Evolutionary conservation across 2,888 invertebrate genomes (phyloP), one percentile per base, ranked within the genome.

Genomic region (Anaspis maculata): DNA sequence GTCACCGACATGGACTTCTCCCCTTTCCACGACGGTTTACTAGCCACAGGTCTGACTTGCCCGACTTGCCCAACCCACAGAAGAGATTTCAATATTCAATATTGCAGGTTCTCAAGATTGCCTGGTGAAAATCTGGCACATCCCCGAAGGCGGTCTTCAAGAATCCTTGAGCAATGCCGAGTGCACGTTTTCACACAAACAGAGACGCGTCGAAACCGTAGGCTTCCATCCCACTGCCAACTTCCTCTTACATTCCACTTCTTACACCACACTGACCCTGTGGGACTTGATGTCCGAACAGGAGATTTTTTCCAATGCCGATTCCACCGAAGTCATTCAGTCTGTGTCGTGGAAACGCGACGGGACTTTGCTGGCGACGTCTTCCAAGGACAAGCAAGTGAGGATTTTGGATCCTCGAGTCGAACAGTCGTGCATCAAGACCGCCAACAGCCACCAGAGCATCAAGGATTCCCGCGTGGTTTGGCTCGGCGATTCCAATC

Each of bases 1-100:
- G 88, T 95, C 21, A 91, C 91, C 22, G 95, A 94, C 63, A 83
- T 95, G 76, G 86, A 87, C 52, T 95, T 96, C 62, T 92, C 94
- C 15, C 94, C 94, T 4, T 95, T 94, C 66, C 90, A 94, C 61
- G 92, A 94, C 70, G 88, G 89, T 21, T 70, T 94, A 27, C 68
- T 96, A 49, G 82, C 90, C 15, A 95, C 95, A 19, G n/a, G n/a
- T n/a, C n/a, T n/a, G n/a, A n/a, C n/a, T n/a, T n/a, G n/a, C n/a
- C n/a, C n/a, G n/a, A n/a, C n/a, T n/a, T n/a, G n/a, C n/a, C n/a
- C n/a, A n/a, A n/a, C n/a, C n/a, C n/a, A n/a, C n/a, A n/a, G n/a
- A n/a, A n/a, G n/a, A n/a, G n/a, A n/a, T n/a, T n/a, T n/a, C n/a
- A n/a, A n/a, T n/a, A n/a, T n/a, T n/a, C n/a, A n/a, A n/a, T n/a